Base-by-base conservation (phyloP, 1,140 invertebrate genomes). In the Drosophila saltans region DNA sequence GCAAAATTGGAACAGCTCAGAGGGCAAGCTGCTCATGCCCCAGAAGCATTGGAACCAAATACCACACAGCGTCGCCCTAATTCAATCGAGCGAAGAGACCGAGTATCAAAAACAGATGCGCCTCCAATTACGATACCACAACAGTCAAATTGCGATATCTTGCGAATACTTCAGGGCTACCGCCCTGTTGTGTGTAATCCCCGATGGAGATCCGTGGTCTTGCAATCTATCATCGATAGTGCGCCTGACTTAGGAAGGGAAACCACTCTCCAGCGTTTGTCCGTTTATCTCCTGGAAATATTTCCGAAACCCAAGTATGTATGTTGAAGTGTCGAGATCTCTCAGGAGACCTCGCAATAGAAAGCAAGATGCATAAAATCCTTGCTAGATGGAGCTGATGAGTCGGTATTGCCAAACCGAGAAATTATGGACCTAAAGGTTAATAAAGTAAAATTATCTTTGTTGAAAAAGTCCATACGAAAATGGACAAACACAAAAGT, bases 341-440 rank as follows among this genome's bases (percentile, higher is more conserved):
- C n/a, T 40, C 11, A 28, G 58, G 41, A 48, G 41, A n/a, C 30
- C 62, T 11, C 48, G 28, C 8, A 56, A 52, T 55, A 52, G 24
- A 41, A 65, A 62, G 69, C 45, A 9, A 21, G 64, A 30, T 66
- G 64, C 52, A 58, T 66, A 58, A 66, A 66, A 56, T 21, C 21
- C 16, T 16, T 16, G 16, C 16, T 16, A 16, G 16, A 16, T 16
- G 16, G 16, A 16, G 16, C 16, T 16, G 16, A 16, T 16, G 16
- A 16, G 16, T 16, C 16, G 16, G 16, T 16, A 16, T 16, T 16
- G 16, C 16, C 16, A 16, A 16, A 16, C 16, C 16, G 16, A 16
- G 16, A 16, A 16, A 16, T 16, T 16, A 16, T 16, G 16, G 16
- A 16, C 16, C 16, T 16, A 16, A 16, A 16, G 16, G 16, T 16